Evolutionary conservation across 2,113 vertebrate species (phyloP).

Genomic region (Oryzias woworae): DNA sequence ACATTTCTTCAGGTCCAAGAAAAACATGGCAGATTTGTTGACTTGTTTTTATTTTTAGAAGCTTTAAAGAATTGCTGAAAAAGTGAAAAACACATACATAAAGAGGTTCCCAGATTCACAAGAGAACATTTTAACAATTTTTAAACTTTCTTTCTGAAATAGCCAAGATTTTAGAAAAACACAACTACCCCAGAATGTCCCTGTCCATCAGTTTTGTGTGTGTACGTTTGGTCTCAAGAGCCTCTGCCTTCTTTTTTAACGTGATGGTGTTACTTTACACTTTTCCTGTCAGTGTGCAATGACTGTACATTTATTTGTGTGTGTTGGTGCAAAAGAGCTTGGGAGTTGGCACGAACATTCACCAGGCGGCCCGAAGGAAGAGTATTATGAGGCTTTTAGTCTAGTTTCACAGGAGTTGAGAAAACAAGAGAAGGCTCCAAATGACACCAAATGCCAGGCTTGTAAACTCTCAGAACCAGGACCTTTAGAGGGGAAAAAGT

Average conservation of each 20-base stretch:
- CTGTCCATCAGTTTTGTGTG: constrained; percentile 27
- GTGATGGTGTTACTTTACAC: constrained; percentile 50
- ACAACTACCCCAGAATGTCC: constrained; percentile 3
- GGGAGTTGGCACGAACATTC: constrained; percentile 36
- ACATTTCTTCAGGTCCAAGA: no score
- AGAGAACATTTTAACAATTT: not conserved
- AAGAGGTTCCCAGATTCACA: no score
- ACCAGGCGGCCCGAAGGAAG: constrained; percentile 31
- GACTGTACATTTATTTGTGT: constrained; percentile 24
- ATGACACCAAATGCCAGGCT: constrained; percentile 59
- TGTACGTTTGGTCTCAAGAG: constrained; percentile 43
- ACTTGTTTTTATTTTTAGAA: no score
- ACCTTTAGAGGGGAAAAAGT: constrained; percentile 36
- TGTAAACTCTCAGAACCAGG: constrained; percentile 54
- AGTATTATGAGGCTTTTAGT: constrained; percentile 62
- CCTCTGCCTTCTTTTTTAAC: constrained; percentile 38
- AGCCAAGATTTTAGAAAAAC: constrained; percentile 7
- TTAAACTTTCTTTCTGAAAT: not conserved
- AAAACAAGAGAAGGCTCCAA: constrained; percentile 59
- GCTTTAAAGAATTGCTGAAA: no score
- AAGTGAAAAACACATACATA: no score
- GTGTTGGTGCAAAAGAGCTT: constrained; percentile 13
- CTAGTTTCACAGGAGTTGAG: constrained; percentile 58
- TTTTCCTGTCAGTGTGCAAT: constrained; percentile 37
- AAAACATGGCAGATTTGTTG: no score